phyloP scores from a whole-genome alignment of 2,797 vertebrate genomes.

The Pelodytes ibericus region DNA sequence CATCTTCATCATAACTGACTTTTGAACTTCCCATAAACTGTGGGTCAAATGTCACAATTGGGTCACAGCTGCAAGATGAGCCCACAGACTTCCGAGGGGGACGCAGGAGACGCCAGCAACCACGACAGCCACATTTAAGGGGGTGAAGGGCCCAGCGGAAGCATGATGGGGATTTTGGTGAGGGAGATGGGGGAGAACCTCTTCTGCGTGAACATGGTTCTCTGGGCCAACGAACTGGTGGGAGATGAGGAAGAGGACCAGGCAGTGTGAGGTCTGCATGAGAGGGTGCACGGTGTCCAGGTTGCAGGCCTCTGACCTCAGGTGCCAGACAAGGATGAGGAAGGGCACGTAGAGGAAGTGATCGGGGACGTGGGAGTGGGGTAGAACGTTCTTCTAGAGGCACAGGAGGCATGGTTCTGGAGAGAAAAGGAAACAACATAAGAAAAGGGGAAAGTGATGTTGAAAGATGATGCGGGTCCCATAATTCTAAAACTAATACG shows the following conservation, averaged over 20 bases:
- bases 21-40: conserved; percentile 68
- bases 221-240: conserved; percentile 60
- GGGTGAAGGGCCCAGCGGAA: conserved; percentile 80
- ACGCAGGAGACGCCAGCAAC: conserved; percentile 76
- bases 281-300: conserved; percentile 66
- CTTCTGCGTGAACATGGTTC: conserved; percentile 66
- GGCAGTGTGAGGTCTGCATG: conserved; percentile 71
- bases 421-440: not conserved
- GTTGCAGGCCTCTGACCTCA: conserved; percentile 23
- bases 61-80: conserved; percentile 86
- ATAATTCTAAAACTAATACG: too few species aligned
- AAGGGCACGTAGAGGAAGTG: conserved; percentile 72
- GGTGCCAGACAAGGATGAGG: conserved; percentile 62
- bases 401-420: conserved; percentile 76
- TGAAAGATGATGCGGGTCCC: too few species aligned
- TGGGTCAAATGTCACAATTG: conserved; percentile 84
- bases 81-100: conserved; percentile 79
- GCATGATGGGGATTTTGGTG: conserved; percentile 75
- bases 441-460: not conserved
- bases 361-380: conserved; percentile 81
- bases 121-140: conserved; percentile 76
- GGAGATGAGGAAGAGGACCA: conserved; percentile 65
- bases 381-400: conserved; percentile 82
- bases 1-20: conserved; percentile 69
- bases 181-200: conserved; percentile 67